Evolutionary conservation across 2,797 vertebrate species (phyloP).

Genomic region (Poliocrania exsul): DNA sequence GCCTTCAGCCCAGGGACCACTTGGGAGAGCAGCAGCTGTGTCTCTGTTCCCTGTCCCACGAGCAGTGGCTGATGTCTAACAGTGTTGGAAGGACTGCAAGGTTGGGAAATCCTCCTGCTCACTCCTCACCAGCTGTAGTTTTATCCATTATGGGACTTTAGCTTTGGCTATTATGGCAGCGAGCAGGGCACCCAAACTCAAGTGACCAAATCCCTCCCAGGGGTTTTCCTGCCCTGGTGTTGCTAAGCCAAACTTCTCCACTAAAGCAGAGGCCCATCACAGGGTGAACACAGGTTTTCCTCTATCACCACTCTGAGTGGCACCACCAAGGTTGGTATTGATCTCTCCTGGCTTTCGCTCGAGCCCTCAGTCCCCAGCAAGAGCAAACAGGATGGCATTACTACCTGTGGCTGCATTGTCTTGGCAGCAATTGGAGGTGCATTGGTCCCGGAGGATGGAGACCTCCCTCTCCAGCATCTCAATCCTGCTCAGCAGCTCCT

Average conservation of each 20-base stretch:
- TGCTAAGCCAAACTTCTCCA: not conserved
- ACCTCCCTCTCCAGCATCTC: slow-evolving; percentile 97
- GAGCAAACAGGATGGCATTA: slow-evolving; percentile 23
- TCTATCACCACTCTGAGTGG: not conserved
- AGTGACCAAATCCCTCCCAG: not conserved
- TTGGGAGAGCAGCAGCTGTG: not conserved
- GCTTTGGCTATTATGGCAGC: not conserved
- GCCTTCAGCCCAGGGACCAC: not conserved
- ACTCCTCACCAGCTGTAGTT: not conserved
- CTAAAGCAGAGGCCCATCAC: not conserved
- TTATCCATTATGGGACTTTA: not conserved
- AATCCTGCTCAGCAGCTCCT: slow-evolving; percentile 90
- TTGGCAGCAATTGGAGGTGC: slow-evolving; percentile 88
- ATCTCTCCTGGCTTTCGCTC: not conserved
- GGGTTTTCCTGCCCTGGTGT: not conserved
- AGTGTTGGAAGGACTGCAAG: not conserved
- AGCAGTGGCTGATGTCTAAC: not conserved
- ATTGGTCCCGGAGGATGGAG: slow-evolving; percentile 90
- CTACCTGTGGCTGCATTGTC: slow-evolving; percentile 91
- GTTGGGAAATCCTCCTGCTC: not conserved
- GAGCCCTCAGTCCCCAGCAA: slow-evolving; percentile 44
- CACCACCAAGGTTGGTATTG: not conserved
- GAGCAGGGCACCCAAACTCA: not conserved
- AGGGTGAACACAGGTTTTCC: not conserved
- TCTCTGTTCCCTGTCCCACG: not conserved